Percentiles rank a stretch among this genome's conserved stretches.
Evolutionary conservation across 2,113 vertebrate species (phyloP).

Genomic region (Lepisosteus oculatus): DNA sequence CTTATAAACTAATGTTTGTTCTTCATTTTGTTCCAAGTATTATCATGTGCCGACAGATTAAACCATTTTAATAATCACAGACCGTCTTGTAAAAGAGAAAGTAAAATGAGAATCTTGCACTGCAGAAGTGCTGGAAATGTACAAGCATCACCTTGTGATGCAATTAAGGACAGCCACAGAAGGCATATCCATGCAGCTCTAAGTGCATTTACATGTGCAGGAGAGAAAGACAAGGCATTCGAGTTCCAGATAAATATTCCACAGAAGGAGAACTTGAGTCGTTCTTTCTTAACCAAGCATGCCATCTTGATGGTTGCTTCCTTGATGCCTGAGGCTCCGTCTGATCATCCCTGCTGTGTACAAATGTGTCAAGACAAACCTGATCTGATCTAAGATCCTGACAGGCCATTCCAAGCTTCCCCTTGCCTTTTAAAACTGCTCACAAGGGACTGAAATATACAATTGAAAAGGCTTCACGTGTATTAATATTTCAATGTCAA

Average conservation of each 20-base stretch:
- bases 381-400: constrained; percentile 12
- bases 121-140: no score
- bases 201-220: not conserved
- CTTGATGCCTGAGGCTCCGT: not conserved
- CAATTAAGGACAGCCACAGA: constrained; percentile 7
- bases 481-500: no score
- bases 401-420: constrained; percentile 3
- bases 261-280: not conserved
- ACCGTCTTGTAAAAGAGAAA: no score
- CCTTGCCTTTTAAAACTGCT: not conserved
- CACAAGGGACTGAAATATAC: not conserved
- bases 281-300: not conserved
- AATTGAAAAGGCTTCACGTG: no score
- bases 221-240: no score
- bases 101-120: no score
- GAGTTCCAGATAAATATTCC: not conserved
- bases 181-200: not conserved
- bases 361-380: constrained; percentile 11
- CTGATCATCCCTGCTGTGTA: constrained; percentile 6
- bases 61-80: no score
- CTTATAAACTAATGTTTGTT: no score
- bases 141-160: not conserved
- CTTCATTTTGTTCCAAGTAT: no score
- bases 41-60: no score
- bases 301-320: not conserved